A percentile compares a stretch with the other conserved stretches of the same genome.
Evolutionary conservation across 2,888 invertebrate species (phyloP).

Genomic region (Thyatira batis): DNA sequence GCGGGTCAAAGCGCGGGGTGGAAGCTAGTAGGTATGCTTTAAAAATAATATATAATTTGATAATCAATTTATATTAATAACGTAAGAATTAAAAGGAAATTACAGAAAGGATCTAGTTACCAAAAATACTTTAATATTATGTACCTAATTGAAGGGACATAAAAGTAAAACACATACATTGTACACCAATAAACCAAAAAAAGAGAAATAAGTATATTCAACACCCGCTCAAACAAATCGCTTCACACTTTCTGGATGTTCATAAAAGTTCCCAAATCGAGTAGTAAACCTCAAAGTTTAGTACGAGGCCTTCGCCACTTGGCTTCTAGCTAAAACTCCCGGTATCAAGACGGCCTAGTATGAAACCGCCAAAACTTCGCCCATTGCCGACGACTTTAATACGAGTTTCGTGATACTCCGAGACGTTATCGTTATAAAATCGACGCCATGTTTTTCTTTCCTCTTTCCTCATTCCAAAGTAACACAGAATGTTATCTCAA

Average conservation of each 20-base stretch:
- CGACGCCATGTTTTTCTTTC: slow-evolving; percentile 48
- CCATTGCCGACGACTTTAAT: slow-evolving; percentile 61
- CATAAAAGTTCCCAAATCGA: slow-evolving; percentile 52
- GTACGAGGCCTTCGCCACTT: slow-evolving; percentile 40
- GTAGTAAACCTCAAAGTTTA: slow-evolving; percentile 51
- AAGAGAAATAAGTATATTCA: slow-evolving; percentile 27
- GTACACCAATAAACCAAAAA: slow-evolving; percentile 3
- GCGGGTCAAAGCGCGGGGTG: too few species aligned
- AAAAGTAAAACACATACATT: not conserved
- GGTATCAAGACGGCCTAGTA: slow-evolving; percentile 50
- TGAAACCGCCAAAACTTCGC: slow-evolving; percentile 53
- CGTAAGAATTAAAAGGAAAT: too few species aligned
- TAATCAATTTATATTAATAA: too few species aligned
- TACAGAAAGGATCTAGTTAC: too few species aligned
- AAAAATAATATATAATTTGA: too few species aligned
- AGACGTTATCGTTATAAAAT: slow-evolving; percentile 63
- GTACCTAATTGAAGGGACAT: not conserved
- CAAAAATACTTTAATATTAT: slow-evolving; percentile 9
- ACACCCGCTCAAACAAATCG: slow-evolving; percentile 36
- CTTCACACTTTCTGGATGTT: slow-evolving; percentile 44
- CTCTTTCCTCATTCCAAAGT: slow-evolving; percentile 18
- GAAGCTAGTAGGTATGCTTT: too few species aligned
- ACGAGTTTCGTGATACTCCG: slow-evolving; percentile 56
- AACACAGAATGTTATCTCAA: slow-evolving; percentile 15
- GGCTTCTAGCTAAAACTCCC: slow-evolving; percentile 52